Evolutionary conservation across 2,888 invertebrate genomes (phyloP), one percentile per base, ranked within the genome.

Genomic region (Helobdella robusta): DNA sequence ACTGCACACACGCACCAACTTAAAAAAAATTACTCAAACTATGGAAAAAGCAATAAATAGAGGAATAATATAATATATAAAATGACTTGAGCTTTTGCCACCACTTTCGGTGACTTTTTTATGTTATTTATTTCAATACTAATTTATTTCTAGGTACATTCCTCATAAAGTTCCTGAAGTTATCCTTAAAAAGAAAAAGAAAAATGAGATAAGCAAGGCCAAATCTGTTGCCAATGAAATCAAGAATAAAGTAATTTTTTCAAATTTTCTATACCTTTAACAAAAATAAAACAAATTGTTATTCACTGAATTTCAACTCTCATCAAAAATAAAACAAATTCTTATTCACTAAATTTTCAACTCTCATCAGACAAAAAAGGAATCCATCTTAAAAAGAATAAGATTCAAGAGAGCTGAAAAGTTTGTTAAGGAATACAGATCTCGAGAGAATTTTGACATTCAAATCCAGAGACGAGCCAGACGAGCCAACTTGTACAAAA

Each of bases 121-220:
- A n/a, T n/a, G n/a, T n/a, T n/a, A n/a, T n/a, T n/a, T n/a, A n/a
- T n/a, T n/a, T n/a, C n/a, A n/a, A n/a, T n/a, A n/a, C n/a, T n/a
- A n/a, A n/a, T 40, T 40, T 40, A 30, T 56, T 56, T 28, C n/a
- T 30, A 56, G 56, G 28, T 30, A 30, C 56, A 56, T 56, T 25
- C 56, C 56, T 8, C 28, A 56, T 8, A 67, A 67, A 56, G 68
- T 67, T 15, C 65, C 65, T 11, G 68, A 68, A 44, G 56, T 60
- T 34, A 8, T 68, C 15, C 61, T 68, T 30, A 67, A 67, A 50
- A 65, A 67, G 46, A 34, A 67, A 25, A 68, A 68, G 52, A 40
- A 35, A 6, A 56, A 52, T 32, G 67, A 67, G 20, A 54, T 52
- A 20, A 44, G 59, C n/a, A 54, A 59, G n/a, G 68, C 67, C 30